Base-by-base conservation (phyloP, 2,113 vertebrate genomes). In the Archocentrus centrarchus region DNA sequence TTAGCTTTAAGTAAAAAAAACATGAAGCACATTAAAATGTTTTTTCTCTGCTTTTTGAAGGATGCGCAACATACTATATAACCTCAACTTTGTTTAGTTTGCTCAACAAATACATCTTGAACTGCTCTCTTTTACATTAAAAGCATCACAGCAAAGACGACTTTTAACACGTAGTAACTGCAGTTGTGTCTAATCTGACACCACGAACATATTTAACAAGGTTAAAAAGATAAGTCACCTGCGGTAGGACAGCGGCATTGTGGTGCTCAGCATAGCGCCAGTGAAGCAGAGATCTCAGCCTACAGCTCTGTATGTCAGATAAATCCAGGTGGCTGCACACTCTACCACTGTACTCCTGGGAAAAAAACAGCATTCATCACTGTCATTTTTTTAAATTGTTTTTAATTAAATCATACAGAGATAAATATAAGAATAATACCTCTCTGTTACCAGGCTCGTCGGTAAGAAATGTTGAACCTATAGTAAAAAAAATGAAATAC, bases 221-320 rank as follows among this genome's bases (percentile, higher is more conserved):
- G 55, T 39, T 58, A 37, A 53, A 37, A 10, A 11, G 44, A 7
- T 11, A 15, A 18, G 4, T 86, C 60, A 99, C 98, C 97, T 99
- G 98, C 70, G 89, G 93, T 82, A 99, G 96, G 53, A 97, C 57
- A 14, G 88, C 39, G 0, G 96, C 90, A 15, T 92, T 92, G 91
- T 97, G 97, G 88, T 96, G 96, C 86, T 99, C 98, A 9, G 95
- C 79, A 11, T 96, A 97, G 91, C 79, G 95, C 97, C 97, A 97
- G 84, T 98, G 96, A 79, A 78, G 94, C 58, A 99, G 93, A 68
- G 92, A 96, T 88, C 96, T 96, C 68, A 83, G 93, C 87, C 96
- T 95, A 0, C 84, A 94, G n/a, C 91, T 94, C 91, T 95, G 96
- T 75, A 98, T 95, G 32, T 96, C 95, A 85, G 91, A 73, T 20